phyloP scores from a whole-genome alignment of 1,140 invertebrate species.

The Panulirus ornatus region DNA sequence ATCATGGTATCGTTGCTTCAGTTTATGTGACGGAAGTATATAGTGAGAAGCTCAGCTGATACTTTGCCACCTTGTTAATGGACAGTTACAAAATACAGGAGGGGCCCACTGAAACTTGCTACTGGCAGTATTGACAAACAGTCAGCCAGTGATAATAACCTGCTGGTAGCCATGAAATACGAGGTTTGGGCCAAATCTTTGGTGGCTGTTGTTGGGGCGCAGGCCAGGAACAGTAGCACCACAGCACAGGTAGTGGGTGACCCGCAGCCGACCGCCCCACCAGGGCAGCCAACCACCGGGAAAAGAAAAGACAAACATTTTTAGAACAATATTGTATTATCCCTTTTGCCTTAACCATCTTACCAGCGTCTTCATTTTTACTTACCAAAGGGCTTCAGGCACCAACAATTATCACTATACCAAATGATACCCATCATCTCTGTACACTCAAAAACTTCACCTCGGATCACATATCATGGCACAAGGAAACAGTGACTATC shows the following conservation, averaged over 20 bases:
- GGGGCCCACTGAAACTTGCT: slow-evolving; percentile 63
- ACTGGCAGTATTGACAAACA: slow-evolving; percentile 56
- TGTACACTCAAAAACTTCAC: neutral
- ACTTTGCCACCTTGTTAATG: slow-evolving; percentile 25
- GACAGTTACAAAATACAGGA: slow-evolving; percentile 32
- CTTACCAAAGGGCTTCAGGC: neutral
- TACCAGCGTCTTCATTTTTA: slow-evolving; percentile 30
- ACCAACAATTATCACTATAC: neutral
- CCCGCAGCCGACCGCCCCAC: slow-evolving; percentile 59
- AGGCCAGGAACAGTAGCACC: slow-evolving; percentile 47
- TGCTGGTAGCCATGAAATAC: slow-evolving; percentile 98
- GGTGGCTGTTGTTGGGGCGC: slow-evolving; percentile 83
- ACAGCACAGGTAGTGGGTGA: slow-evolving; percentile 63
- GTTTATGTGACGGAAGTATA: neutral
- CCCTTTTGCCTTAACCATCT: neutral
- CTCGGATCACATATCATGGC: neutral
- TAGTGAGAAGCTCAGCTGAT: slow-evolving; percentile 34
- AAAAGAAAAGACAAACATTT: slow-evolving; percentile 72
- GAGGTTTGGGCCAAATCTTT: slow-evolving; percentile 98
- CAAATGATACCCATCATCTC: neutral
- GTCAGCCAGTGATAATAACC: slow-evolving; percentile 80
- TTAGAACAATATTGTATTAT: slow-evolving; percentile 55
- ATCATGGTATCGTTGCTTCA: too few relatives aligned
- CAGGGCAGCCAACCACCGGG: slow-evolving; percentile 72
- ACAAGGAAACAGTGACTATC: neutral